Conservation (phyloP, 2,888 invertebrate genomes). For the Brenthis hecate region DNA sequence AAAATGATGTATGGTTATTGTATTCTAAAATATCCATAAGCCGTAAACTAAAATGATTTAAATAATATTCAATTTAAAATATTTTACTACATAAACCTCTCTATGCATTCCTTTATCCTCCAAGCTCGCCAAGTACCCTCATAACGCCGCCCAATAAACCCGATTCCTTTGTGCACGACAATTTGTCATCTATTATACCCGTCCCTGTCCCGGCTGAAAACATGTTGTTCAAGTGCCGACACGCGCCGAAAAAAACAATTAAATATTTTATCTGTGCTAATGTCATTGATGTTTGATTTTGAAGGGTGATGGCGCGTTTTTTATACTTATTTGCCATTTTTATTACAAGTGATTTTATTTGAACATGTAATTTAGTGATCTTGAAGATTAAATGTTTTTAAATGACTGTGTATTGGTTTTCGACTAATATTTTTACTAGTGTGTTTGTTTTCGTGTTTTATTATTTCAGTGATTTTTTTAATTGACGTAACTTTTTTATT, state of each 20-base stretch:
- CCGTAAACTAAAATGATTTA: too few relatives aligned
- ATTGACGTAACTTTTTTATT: too few relatives aligned
- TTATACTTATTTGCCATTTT: neutral
- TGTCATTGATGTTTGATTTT: slow-evolving; percentile 40
- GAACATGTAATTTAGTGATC: neutral
- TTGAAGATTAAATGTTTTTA: neutral
- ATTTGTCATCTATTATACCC: slow-evolving; percentile 76
- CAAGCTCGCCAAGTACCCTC: slow-evolving; percentile 71
- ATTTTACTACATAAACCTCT: slow-evolving; percentile 37
- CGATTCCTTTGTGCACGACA: slow-evolving; percentile 74
- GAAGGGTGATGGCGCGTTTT: slow-evolving; percentile 24
- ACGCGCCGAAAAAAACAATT: slow-evolving; percentile 73
- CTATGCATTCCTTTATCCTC: slow-evolving; percentile 44
- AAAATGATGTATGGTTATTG: too few relatives aligned
- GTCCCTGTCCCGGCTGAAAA: slow-evolving; percentile 47
- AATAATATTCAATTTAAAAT: slow-evolving; percentile 11
- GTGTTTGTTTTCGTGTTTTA: neutral
- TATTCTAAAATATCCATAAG: too few relatives aligned
- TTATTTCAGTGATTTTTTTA: neutral
- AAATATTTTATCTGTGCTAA: slow-evolving; percentile 60
- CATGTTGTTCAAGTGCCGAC: slow-evolving; percentile 68
- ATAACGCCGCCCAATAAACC: slow-evolving; percentile 78
- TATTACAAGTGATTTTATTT: neutral
- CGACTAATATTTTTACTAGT: neutral
- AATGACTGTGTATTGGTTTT: too few relatives aligned